Percentiles rank a stretch among this genome's conserved stretches.
Conservation (phyloP, 2,113 vertebrate species). For the Alexandromys fortis region DNA sequence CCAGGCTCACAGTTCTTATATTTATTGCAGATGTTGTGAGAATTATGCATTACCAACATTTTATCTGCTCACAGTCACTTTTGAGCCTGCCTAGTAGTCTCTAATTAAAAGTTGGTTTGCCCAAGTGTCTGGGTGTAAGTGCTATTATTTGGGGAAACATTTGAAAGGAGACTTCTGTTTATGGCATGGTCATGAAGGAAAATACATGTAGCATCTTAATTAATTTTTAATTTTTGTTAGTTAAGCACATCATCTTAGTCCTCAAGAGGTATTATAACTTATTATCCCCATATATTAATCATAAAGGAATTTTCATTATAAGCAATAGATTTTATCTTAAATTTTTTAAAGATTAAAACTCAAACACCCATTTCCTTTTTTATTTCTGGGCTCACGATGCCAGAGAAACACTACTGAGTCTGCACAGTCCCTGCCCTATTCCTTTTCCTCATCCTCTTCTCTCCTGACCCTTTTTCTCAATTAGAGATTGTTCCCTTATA, state of each 20-base stretch:
- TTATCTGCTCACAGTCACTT: not conserved
- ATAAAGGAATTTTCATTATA: constrained; percentile 11
- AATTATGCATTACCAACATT: not conserved
- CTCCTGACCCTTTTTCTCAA: not conserved
- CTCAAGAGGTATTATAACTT: not conserved
- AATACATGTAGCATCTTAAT: not conserved
- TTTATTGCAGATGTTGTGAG: not conserved
- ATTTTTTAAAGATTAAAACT: not conserved
- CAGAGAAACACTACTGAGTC: too few species aligned
- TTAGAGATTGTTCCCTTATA: not conserved
- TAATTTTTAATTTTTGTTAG: not conserved
- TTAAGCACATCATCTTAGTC: not conserved
- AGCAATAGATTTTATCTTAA: not conserved
- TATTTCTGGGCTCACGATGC: not conserved
- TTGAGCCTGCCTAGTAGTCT: not conserved
- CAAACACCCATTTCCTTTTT: not conserved
- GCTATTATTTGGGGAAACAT: not conserved
- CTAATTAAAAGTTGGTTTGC: not conserved
- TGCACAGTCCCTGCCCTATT: too few species aligned
- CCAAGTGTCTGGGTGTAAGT: not conserved
- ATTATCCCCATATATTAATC: not conserved
- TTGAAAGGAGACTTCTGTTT: not conserved
- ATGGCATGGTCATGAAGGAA: not conserved
- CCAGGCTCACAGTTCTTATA: not conserved
- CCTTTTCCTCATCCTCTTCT: not conserved